Base-by-base conservation (phyloP, 2,888 invertebrate species). In the Phlogophora meticulosa region DNA sequence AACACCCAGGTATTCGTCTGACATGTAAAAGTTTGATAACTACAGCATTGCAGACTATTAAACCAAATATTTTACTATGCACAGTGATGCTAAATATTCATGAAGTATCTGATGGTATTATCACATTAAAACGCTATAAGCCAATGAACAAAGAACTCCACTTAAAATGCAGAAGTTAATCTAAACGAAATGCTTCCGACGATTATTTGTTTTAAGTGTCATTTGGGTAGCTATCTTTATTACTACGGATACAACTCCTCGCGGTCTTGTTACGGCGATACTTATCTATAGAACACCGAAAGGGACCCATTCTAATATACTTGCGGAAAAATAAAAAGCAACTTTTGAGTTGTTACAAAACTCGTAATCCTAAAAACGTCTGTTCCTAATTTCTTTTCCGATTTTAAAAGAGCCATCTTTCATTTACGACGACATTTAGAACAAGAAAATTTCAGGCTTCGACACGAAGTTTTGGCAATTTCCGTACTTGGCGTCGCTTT, bases 391-490 rank as follows among this genome's bases (percentile, higher is more conserved):
- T 94, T 94, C 93, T 94, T 94, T 94, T 87, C 92, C 93, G 93
- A 93, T 94, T 93, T 92, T 92, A 93, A 94, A 94, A 94, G 93
- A 93, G 91, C 92, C 93, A 94, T 94, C 93, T 94, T 93, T 94
- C 94, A 94, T 94, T 94, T 94, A 94, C 93, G 94, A 91, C 92
- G 93, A 94, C 93, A 92, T 93, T 94, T 92, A 90, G 93, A 94
- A 94, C 94, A 94, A 94, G 94, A 93, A 94, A 93, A 92, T 93
- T 93, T 94, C 91, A 91, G 91, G 88, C 89, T 92, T 93, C 92
- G 92, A 94, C 94, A 93, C 92, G 91, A 94, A 94, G 92, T 94
- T 94, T 94, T 90, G 93, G 94, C 92, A 94, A 94, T 94, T 94
- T 93, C 93, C 93, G 92, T 89, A 92, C 91, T 93, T 91, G 89